Percentiles rank a stretch among this genome's conserved stretches.
Evolutionary conservation across 2,113 vertebrate species (phyloP).

Genomic region (Coturnix japonica): DNA sequence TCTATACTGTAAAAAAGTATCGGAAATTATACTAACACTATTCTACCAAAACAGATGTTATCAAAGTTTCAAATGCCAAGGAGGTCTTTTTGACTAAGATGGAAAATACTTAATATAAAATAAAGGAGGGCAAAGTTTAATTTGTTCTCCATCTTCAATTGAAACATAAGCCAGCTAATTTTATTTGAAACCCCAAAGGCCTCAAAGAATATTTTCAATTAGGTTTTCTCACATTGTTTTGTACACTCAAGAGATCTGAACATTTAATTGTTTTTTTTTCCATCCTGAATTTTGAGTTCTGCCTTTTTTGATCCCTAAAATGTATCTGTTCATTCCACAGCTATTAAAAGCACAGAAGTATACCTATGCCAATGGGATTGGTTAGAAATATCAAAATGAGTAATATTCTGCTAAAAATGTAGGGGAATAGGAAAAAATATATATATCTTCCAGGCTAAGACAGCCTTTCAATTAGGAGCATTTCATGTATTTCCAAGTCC

Average conservation of each 20-base stretch:
- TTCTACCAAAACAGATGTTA: neutral
- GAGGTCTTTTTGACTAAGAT: neutral
- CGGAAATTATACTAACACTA: accelerated
- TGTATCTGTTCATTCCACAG: neutral
- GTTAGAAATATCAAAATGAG: neutral
- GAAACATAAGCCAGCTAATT: neutral
- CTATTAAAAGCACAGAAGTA: neutral
- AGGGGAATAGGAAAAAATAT: neutral
- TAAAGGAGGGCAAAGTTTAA: neutral
- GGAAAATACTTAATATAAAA: neutral
- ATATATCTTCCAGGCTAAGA: neutral
- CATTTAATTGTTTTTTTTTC: neutral
- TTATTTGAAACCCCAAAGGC: neutral
- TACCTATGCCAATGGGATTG: neutral
- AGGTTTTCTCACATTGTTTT: neutral
- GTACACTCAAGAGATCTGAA: neutral
- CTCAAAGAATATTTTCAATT: neutral
- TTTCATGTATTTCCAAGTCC: neutral
- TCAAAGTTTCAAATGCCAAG: neutral
- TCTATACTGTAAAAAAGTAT: neutral
- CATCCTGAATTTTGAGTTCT: neutral
- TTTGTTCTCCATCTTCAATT: neutral
- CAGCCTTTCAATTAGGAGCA: neutral
- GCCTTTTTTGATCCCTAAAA: neutral
- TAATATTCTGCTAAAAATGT: neutral